These are phyloP conservation scores for Nebria salina DNA, from an alignment of 2,888 invertebrate genomes.

Conservation along the genomic window DNA sequence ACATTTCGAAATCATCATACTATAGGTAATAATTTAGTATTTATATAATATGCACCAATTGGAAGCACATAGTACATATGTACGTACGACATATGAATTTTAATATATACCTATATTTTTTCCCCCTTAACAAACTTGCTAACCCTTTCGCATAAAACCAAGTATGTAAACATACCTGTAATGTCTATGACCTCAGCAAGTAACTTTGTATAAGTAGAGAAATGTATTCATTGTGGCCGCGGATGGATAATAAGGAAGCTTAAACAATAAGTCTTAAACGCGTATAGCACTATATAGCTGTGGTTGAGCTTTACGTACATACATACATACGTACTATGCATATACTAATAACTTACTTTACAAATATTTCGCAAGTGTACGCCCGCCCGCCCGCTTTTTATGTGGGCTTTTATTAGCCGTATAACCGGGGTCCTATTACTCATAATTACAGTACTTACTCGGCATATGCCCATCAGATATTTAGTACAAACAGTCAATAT, in stretches of 20 bases:
- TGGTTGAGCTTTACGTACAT: neutral
- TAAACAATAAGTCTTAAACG: constrained; percentile 32
- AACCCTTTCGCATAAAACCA: too few species aligned
- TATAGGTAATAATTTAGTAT: too few species aligned
- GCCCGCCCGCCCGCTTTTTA: constrained; percentile 26
- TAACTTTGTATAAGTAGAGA: neutral
- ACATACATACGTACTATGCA: neutral
- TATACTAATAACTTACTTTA: constrained; percentile 20
- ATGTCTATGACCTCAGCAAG: too few species aligned
- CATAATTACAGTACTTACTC: constrained; percentile 41
- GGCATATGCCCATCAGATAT: neutral
- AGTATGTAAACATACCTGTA: too few species aligned
- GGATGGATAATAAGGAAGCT: constrained; percentile 33
- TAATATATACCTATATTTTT: too few species aligned
- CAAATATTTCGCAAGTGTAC: constrained; percentile 34
- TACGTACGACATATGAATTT: too few species aligned
- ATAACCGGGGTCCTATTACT: constrained; percentile 41
- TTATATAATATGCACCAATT: too few species aligned
- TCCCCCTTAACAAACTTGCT: too few species aligned
- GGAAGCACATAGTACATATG: too few species aligned
- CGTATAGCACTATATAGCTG: neutral
- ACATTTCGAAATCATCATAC: neutral
- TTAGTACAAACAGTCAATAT: constrained; percentile 36
- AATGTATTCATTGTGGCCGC: neutral
- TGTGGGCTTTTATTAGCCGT: constrained; percentile 35